Evolutionary conservation across 2,797 vertebrate genomes (phyloP), one percentile per base, ranked within the genome.

Genomic region (Aphelocoma californica): DNA sequence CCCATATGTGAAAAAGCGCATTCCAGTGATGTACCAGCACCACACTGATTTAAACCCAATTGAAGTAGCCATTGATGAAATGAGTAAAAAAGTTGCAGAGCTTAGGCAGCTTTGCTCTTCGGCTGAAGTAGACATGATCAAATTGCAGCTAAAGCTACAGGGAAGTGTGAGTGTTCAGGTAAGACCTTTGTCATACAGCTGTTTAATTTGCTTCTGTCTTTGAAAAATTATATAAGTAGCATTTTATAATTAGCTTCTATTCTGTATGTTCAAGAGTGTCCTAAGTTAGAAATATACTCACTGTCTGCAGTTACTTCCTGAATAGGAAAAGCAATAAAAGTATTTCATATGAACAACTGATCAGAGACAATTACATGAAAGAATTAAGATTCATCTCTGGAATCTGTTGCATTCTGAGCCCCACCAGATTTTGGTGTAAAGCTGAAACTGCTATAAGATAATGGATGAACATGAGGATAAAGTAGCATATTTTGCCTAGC

Each of bases 101-200:
- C 98, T 99, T 42, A 97, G 98, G 17, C 98, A 98, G 88, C 98
- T 99, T 75, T 99, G 99, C 91, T 98, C 99, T 7, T 98, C 98
- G 13, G 90, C 98, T 0, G 99, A 99, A 73, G 99, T 99, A 34
- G 99, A 99, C 96, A 99, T 99, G 99, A 99, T 99, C 96, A 99
- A 99, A 31, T 97, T 99, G 93, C 99, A 99, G 97, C 98, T 99
- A 91, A 99, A 99, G 67, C 98, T 99, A 47, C 99, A 99, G 84
- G 99, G 99, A 95, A 99, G 99, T 79, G 98, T 99, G 96, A 99
- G 99, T 61, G 99, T 99, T 38, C 99, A 99, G 99, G 99, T 99
- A 96, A 96, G 97, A 57, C 16, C 34, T 87, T 92, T 61, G 21
- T 23, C 8, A 4, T 47, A 40, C 10, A 56, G 16, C n/a, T 47